These are phyloP conservation scores for Cremastinae sp. DNA, from an alignment of 2,888 invertebrate genomes.

Conservation along the genomic window DNA sequence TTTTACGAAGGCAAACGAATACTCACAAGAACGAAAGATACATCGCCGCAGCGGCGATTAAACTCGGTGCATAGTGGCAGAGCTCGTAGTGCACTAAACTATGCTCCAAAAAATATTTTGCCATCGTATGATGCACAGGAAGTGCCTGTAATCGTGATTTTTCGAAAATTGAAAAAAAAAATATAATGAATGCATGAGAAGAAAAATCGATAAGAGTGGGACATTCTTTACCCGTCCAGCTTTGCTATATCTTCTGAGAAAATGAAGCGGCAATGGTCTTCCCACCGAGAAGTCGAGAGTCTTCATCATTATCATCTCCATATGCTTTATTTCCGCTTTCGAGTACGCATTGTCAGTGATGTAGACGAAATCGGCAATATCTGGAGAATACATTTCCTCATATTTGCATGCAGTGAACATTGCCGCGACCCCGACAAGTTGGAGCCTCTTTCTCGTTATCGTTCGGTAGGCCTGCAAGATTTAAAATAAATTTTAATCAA, in stretches of 20 bases:
- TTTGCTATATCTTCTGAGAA: slow-evolving; percentile 90
- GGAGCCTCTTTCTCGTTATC: slow-evolving; percentile 87
- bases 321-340: slow-evolving; percentile 88
- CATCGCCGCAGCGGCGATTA: slow-evolving; percentile 90
- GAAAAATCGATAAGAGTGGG: neutral
- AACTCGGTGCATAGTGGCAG: slow-evolving; percentile 90
- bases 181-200: neutral
- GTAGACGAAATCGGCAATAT: slow-evolving; percentile 93
- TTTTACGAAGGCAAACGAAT: too few relatives aligned
- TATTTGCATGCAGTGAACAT: slow-evolving; percentile 96
- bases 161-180: neutral
- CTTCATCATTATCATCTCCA: slow-evolving; percentile 90
- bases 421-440: slow-evolving; percentile 93
- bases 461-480: slow-evolving; percentile 83
- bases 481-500: slow-evolving; percentile 59
- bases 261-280: slow-evolving; percentile 93
- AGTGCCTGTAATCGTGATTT: slow-evolving; percentile 81
- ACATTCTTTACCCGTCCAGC: slow-evolving; percentile 78
- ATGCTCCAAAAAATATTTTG: slow-evolving; percentile 95
- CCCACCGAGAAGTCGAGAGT: slow-evolving; percentile 91
- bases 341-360: slow-evolving; percentile 94
- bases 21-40: slow-evolving; percentile 86
- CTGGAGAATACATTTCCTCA: slow-evolving; percentile 96
- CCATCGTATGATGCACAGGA: slow-evolving; percentile 87
- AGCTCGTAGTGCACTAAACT: slow-evolving; percentile 90